phyloP scores from a whole-genome alignment of 1,140 invertebrate species.

The Trypoxylus dichotomus region DNA sequence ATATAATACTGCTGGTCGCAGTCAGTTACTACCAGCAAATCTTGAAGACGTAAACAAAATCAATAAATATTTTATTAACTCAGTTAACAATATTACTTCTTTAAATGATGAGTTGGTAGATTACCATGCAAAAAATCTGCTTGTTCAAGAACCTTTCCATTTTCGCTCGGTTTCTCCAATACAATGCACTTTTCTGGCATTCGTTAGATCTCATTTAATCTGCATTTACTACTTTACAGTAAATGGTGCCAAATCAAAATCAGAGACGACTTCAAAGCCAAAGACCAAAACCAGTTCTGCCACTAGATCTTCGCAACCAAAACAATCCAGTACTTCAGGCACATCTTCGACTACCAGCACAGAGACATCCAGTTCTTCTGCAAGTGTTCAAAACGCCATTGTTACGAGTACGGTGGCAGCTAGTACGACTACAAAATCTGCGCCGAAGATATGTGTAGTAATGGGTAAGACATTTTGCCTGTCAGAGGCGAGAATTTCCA shows the following conservation, averaged over 20 bases:
- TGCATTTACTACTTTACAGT: slow-evolving; percentile 30
- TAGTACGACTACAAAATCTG: slow-evolving; percentile 29
- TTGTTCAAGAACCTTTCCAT: too few species aligned
- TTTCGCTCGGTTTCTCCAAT: too few species aligned
- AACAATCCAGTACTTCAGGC: neutral
- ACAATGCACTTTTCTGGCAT: too few species aligned
- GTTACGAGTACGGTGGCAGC: neutral
- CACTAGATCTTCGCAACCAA: neutral
- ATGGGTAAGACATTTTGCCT: slow-evolving; percentile 42
- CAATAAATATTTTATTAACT: too few species aligned
- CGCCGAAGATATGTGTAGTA: slow-evolving; percentile 40
- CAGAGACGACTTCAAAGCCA: neutral
- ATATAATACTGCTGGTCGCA: too few species aligned
- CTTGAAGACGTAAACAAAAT: too few species aligned
- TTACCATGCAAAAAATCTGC: too few species aligned
- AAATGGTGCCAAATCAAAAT: slow-evolving; percentile 29
- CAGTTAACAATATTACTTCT: too few species aligned
- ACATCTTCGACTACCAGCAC: neutral
- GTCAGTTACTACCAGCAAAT: too few species aligned
- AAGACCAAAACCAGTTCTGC: neutral
- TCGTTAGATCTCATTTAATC: too few species aligned
- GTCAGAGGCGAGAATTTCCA: too few species aligned
- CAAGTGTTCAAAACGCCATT: slow-evolving; percentile 4
- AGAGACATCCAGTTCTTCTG: neutral
- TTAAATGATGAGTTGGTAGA: too few species aligned